These are phyloP conservation scores for crab-eating macaque (Macaca fascicularis) DNA, from an alignment of 2,113 vertebrate species.

Conservation along the genomic window DNA sequence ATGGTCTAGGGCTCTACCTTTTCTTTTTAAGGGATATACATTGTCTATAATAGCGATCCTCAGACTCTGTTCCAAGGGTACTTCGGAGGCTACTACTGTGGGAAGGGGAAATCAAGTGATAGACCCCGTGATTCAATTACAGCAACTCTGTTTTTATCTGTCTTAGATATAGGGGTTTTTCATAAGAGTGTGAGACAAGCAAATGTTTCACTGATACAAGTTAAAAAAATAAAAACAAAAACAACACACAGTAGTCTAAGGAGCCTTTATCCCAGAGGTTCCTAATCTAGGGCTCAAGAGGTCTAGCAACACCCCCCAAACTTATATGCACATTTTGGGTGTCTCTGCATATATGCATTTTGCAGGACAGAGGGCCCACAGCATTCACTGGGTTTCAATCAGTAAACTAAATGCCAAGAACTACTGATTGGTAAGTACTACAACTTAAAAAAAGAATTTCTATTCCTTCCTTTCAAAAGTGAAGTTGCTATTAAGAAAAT, in stretches of 20 bases:
- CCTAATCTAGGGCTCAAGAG: not conserved
- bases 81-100: not conserved
- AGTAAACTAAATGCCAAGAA: not conserved
- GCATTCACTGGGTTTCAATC: not conserved
- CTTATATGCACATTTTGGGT: not conserved
- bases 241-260: not conserved
- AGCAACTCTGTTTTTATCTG: not conserved
- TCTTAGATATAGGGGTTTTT: not conserved
- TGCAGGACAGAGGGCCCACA: not conserved
- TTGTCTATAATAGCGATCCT: not conserved
- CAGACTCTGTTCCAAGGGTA: not conserved
- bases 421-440: not conserved
- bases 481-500: not conserved
- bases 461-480: not conserved
- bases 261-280: not conserved
- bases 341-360: not conserved
- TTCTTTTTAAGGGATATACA: not conserved
- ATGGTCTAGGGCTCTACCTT: not conserved
- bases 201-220: not conserved
- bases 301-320: not conserved
- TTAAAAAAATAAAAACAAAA: not conserved
- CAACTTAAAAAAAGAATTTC: not conserved
- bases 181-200: not conserved
- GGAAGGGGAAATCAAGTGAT: not conserved
- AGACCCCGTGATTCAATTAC: not conserved